A percentile compares a stretch with the other conserved stretches of the same genome.
Evolutionary conservation across 2,113 vertebrate genomes (phyloP).

Genomic region (Accipiter virgatus): DNA sequence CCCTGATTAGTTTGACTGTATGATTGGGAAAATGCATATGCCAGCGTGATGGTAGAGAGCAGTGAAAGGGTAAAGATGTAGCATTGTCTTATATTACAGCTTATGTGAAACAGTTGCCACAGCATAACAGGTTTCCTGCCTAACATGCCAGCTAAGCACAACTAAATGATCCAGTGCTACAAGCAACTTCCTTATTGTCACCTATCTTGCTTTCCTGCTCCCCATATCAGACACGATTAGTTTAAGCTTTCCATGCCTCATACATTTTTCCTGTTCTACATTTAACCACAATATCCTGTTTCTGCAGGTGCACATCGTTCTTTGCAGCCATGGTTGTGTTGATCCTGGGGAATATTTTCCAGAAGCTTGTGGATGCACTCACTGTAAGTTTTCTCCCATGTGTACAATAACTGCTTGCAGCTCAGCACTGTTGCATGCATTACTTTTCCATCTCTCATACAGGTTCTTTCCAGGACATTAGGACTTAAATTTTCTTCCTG

Average conservation of each 20-base stretch:
- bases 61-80: not conserved
- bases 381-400: not conserved
- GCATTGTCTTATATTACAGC: not conserved
- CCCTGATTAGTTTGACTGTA: not conserved
- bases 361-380: not conserved
- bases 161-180: not conserved
- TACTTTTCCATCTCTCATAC: not conserved
- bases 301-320: constrained; percentile 33
- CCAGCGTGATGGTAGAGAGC: not conserved
- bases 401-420: not conserved
- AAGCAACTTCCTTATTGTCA: not conserved
- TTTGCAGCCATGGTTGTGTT: not conserved
- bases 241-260: not conserved
- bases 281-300: constrained; percentile 50
- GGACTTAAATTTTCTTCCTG: not conserved
- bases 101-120: not conserved
- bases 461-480: not conserved
- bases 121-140: not conserved
- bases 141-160: not conserved
- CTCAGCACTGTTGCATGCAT: not conserved
- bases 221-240: fast-evolving
- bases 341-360: not conserved
- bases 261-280: not conserved
- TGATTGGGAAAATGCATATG: not conserved
- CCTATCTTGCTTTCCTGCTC: not conserved